Conservation (phyloP, 2,888 invertebrate species). For the Conus canariensis region DNA sequence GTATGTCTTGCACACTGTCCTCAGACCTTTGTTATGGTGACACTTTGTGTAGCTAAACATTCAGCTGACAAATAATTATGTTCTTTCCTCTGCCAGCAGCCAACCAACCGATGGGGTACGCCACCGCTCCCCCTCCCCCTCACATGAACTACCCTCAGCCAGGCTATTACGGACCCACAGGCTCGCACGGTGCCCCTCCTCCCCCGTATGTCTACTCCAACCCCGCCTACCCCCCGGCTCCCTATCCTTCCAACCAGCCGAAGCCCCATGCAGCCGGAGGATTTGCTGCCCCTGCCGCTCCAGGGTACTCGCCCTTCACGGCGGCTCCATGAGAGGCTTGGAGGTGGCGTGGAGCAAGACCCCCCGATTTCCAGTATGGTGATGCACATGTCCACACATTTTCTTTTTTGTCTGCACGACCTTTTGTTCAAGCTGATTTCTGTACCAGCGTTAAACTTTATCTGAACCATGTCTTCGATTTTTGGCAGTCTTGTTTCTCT, state of each 20-base stretch:
- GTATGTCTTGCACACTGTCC: too few species aligned
- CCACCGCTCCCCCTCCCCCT: background rate
- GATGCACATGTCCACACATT: too few species aligned
- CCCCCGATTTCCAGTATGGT: background rate
- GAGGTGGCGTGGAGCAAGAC: too few species aligned
- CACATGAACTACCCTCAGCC: background rate
- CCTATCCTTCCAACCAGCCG: background rate
- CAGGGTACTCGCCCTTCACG: background rate
- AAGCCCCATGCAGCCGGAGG: background rate
- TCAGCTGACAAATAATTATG: too few species aligned
- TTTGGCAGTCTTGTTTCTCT: too few species aligned
- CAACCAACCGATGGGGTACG: background rate
- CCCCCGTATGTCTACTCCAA: constrained; percentile 16
- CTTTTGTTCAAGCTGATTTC: too few species aligned
- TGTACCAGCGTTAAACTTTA: too few species aligned
- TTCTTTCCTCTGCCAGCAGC: background rate
- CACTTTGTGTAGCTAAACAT: too few species aligned
- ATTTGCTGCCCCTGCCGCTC: constrained; percentile 9
- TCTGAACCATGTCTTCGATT: too few species aligned
- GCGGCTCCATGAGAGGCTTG: background rate
- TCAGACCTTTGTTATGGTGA: too few species aligned
- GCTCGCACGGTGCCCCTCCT: background rate
- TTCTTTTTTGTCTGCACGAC: too few species aligned
- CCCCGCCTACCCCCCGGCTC: constrained; percentile 25
- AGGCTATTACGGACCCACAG: background rate